Base-by-base conservation (phyloP, 2,113 vertebrate genomes). In the Datnioides undecimradiatus region DNA sequence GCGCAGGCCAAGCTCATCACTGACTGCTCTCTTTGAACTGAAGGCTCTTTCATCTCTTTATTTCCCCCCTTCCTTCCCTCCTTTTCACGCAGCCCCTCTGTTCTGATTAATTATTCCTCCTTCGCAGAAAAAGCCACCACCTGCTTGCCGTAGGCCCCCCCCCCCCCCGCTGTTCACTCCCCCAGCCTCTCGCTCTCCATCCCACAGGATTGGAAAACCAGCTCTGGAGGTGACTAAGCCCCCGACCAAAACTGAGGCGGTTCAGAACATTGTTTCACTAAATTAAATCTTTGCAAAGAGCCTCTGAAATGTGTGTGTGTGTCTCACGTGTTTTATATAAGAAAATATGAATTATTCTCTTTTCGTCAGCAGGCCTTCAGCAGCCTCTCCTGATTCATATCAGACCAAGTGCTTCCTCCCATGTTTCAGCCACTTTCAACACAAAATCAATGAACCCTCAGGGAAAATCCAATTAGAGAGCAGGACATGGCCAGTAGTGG, bases 41-140 rank as follows among this genome's bases (percentile, higher is more conserved):
- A 81, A 62, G 55, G 8, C 54, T 65, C 85, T 87, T 87, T 88
- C 79, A 85, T 90, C 84, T 83, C 54, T 69, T 86, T 72, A 70
- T 73, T 51, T 48, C 43, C n/a, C n/a, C 63, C 49, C 60, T 75
- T 85, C 79, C 84, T 79, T 79, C 71, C 69, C 59, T 77, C 34
- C 73, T 64, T 87, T 79, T 65, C 69, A 69, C 40, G 2, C 67
- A 55, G 73, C 25, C 36, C 36, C 60, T 74, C 80, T 80, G 55
- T 52, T 21, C 70, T 76, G 55, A 88, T 86, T 85, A 84, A 83
- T 90, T 83, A 87, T 88, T 88, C 73, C 64, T 79, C 74, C 71
- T 85, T 83, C 7, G 25, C 71, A 73, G 75, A 74, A 82, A 87
- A 72, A 80, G 73, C 25, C 0, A 23, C 65, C 86, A 91, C 76